Evolutionary conservation across 2,113 vertebrate genomes (phyloP).

Genomic region (Microtus montanus): DNA sequence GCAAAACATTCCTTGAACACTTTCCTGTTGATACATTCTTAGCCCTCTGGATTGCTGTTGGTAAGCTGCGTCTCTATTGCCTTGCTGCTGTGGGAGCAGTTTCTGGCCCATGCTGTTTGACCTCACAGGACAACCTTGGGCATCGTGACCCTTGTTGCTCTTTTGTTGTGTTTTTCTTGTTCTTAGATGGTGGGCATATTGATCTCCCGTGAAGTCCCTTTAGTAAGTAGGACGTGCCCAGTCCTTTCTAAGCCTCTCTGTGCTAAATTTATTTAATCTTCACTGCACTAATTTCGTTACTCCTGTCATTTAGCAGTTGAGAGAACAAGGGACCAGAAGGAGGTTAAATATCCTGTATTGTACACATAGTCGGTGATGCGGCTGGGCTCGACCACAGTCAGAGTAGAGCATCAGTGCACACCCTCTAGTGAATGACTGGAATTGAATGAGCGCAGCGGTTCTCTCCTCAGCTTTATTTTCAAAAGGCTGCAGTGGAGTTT

Average conservation of each 20-base stretch:
- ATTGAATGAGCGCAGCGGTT: constrained; percentile 39
- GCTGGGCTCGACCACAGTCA: background rate
- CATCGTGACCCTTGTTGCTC: background rate
- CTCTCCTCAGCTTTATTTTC: constrained; percentile 42
- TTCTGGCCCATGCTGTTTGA: background rate
- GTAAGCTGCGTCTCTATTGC: background rate
- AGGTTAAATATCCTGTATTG: background rate
- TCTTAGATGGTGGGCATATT: background rate
- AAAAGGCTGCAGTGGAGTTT: background rate
- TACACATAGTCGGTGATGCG: background rate
- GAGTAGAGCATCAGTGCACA: background rate
- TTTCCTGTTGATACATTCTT: background rate
- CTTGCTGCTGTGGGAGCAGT: background rate
- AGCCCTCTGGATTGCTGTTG: background rate
- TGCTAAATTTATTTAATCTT: constrained; percentile 45
- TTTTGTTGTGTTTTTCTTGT: background rate
- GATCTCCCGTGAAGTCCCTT: background rate
- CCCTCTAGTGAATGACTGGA: background rate
- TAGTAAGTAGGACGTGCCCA: background rate
- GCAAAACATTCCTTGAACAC: background rate
- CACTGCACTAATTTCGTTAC: background rate
- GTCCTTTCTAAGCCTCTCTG: background rate
- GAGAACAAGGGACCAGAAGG: background rate
- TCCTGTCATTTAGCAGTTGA: background rate
- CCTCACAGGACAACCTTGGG: background rate